Base-by-base conservation (phyloP, 2,888 invertebrate species). In the Drosophila multiciliata region DNA sequence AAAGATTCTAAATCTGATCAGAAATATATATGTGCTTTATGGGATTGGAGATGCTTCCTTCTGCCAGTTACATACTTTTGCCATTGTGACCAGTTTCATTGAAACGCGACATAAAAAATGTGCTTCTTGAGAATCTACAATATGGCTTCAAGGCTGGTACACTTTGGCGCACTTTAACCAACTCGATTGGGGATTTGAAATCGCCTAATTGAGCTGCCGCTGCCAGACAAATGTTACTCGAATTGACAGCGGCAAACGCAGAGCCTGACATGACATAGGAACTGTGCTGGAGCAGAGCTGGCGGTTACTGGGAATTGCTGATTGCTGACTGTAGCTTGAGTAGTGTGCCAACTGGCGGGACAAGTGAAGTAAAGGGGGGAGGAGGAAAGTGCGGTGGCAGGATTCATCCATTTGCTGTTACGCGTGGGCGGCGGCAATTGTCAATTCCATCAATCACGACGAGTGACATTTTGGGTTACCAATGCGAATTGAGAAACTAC, bases 371-470 rank as follows among this genome's bases (percentile, higher is more conserved):
- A 1, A 35, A n/a, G 40, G 33, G 20, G 59, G 17, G 7, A n/a
- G 42, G 33, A n/a, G 32, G 23, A 8, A 8, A 45, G 23, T 23
- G 38, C n/a, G 55, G 1, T 20, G n/a, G 23, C 15, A 38, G 15
- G 32, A 52, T 32, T 58, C 53, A 52, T 55, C 57, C 57, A 49
- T 68, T 55, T 67, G 69, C 57, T 35, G 70, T 79, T 66, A 60
- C 58, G 62, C 54, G 66, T 60, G 70, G 74, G 69, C 73, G 73
- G 70, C 70, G 64, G 75, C 90, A 82, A 75, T 90, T 88, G 86
- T 90, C 89, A 80, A 87, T 74, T 71, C 78, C 80, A 87, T 87
- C 86, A 87, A 90, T 87, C 90, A 90, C 26, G 42, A 53, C 23
- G 79, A 86, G 54, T 87, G 86, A 89, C 86, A 88, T 83, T 80